Evolutionary conservation across 1,140 invertebrate genomes (phyloP).

Genomic region (Papilio glaucus): DNA sequence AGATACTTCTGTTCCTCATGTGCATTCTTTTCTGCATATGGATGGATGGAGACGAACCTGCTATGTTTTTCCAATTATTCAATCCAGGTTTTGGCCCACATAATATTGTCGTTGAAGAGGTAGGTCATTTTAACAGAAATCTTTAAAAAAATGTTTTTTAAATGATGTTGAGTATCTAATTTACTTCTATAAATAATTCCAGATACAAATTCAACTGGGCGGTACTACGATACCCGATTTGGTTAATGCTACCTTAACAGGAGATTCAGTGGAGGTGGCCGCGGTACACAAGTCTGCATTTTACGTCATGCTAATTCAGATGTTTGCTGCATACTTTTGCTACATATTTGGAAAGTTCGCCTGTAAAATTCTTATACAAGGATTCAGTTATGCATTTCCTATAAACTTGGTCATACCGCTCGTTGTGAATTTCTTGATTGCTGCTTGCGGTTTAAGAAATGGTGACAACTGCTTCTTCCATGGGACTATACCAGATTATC

Average conservation of each 20-base stretch:
- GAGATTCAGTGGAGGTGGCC: constrained; percentile 88
- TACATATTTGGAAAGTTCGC: constrained; percentile 98
- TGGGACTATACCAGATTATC: constrained; percentile 92
- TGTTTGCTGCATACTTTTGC: constrained; percentile 92
- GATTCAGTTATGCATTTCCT: constrained; percentile 97
- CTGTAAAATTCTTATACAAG: constrained; percentile 98
- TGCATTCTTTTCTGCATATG: constrained; percentile 89
- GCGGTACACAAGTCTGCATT: constrained; percentile 89
- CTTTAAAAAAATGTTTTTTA: background rate
- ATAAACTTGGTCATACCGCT: constrained; percentile 96
- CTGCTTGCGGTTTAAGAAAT: constrained; percentile 93
- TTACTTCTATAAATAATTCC: constrained; percentile 54
- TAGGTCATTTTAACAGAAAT: constrained; percentile 62
- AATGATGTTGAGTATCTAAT: constrained; percentile 13
- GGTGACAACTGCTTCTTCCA: constrained; percentile 95
- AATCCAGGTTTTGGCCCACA: constrained; percentile 90
- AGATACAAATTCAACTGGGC: constrained; percentile 84
- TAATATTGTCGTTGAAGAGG: constrained; percentile 90
- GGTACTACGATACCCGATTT: constrained; percentile 88
- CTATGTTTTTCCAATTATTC: constrained; percentile 91
- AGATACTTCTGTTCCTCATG: constrained; percentile 91
- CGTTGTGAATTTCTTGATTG: constrained; percentile 93
- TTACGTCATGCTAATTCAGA: constrained; percentile 92
- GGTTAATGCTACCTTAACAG: constrained; percentile 87
- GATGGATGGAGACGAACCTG: constrained; percentile 89